These are phyloP conservation scores for Bombus vancouverensis DNA, from an alignment of 1,140 invertebrate genomes.

Conservation along the genomic window DNA sequence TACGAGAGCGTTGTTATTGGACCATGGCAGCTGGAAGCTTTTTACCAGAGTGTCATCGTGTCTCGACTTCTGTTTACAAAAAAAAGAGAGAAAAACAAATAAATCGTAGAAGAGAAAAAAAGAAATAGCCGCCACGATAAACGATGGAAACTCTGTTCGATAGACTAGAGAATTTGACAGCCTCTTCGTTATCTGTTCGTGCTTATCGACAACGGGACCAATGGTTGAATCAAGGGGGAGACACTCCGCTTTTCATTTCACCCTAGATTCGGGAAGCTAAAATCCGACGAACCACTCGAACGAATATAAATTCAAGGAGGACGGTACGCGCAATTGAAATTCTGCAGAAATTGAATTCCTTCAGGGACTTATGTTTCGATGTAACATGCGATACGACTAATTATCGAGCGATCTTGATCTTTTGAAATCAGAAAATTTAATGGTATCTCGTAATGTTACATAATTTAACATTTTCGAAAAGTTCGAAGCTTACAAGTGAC, in stretches of 20 bases:
- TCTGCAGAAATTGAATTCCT: neutral
- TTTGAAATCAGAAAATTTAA: neutral
- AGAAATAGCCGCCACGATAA: neutral
- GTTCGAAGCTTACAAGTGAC: too few species aligned
- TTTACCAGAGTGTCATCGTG: conserved; percentile 57
- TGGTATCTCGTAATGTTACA: neutral
- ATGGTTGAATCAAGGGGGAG: neutral
- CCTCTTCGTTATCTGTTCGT: conserved; percentile 29
- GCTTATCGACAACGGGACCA: conserved; percentile 31
- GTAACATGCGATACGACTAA: conserved; percentile 5
- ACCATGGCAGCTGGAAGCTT: conserved; percentile 56
- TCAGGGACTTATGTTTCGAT: neutral
- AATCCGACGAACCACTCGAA: conserved; percentile 41
- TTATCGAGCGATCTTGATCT: conserved; percentile 3
- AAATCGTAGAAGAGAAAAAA: neutral
- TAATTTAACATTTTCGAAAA: too few species aligned
- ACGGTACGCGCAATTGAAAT: conserved; percentile 24
- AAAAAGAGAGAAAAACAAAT: neutral
- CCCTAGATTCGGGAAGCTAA: neutral
- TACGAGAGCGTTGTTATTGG: conserved; percentile 53
- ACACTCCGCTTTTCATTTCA: conserved; percentile 3
- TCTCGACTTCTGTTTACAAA: conserved; percentile 14
- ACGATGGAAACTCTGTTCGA: neutral
- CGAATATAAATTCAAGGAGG: conserved; percentile 42
- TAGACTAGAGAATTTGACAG: neutral